phyloP scores from a whole-genome alignment of 2,888 invertebrate species.

The Deroplatys truncata region DNA sequence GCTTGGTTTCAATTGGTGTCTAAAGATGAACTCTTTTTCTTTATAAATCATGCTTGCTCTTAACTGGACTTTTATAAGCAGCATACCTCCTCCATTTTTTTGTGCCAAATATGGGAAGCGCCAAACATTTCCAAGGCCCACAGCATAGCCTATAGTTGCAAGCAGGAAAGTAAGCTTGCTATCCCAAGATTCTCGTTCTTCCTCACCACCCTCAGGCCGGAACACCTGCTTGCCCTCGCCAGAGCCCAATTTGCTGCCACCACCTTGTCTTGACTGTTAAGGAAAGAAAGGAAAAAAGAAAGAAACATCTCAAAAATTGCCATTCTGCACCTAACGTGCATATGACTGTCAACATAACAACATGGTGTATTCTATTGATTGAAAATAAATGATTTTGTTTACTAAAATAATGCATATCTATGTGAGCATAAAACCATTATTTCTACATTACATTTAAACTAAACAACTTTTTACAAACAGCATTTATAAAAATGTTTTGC shows the following conservation, averaged over 20 bases:
- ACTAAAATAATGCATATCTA: too few species aligned
- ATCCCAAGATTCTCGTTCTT: constrained; percentile 87
- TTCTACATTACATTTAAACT: too few species aligned
- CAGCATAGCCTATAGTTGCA: constrained; percentile 93
- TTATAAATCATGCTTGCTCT: too few species aligned
- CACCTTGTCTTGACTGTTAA: constrained; percentile 33
- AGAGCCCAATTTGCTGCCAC: constrained; percentile 60
- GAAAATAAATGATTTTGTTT: too few species aligned
- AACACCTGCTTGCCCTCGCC: constrained; percentile 60
- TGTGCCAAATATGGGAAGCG: constrained; percentile 92
- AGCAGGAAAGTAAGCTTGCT: constrained; percentile 87
- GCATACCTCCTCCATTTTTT: constrained; percentile 80
- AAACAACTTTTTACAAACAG: too few species aligned
- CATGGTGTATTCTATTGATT: too few species aligned
- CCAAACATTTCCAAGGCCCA: constrained; percentile 94
- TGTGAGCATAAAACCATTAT: too few species aligned
- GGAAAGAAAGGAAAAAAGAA: background rate
- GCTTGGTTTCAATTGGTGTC: too few species aligned
- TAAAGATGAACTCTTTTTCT: too few species aligned
- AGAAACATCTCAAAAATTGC: background rate
- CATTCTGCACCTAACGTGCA: background rate
- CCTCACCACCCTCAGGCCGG: constrained; percentile 65
- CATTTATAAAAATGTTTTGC: too few species aligned
- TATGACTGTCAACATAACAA: background rate
- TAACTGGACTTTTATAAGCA: background rate